Evolutionary conservation across 1,140 invertebrate genomes (phyloP).

Genomic region (Calliopsis andreniformis): DNA sequence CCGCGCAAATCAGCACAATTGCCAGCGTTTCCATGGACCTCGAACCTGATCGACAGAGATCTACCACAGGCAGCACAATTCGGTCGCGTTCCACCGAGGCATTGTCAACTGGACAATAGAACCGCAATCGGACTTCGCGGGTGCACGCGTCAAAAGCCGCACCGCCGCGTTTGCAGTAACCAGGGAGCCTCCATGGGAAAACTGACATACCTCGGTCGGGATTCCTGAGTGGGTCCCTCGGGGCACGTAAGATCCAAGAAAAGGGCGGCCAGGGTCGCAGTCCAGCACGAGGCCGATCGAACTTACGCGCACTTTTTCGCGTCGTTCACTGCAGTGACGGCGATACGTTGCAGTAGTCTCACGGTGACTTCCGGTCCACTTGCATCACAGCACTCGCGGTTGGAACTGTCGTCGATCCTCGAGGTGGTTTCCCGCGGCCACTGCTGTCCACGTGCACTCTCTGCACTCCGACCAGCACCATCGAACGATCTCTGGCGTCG

Average conservation of each 20-base stretch:
- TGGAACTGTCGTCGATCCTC: background rate
- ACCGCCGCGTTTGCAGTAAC: background rate
- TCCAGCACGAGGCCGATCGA: slow-evolving; percentile 2
- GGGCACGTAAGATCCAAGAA: slow-evolving; percentile 20
- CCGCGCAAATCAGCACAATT: too few species aligned
- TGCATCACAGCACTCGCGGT: slow-evolving; percentile 15
- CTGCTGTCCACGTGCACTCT: slow-evolving; percentile 25
- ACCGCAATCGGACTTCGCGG: too few species aligned
- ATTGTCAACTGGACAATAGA: too few species aligned
- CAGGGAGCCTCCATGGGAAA: background rate
- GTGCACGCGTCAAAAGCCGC: too few species aligned
- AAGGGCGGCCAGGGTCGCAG: background rate
- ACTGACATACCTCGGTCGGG: background rate
- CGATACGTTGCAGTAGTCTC: slow-evolving; percentile 54
- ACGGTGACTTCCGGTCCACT: slow-evolving; percentile 20
- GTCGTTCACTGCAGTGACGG: slow-evolving; percentile 57
- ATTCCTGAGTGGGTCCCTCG: background rate
- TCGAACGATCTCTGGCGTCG: slow-evolving; percentile 14
- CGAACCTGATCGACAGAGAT: too few species aligned
- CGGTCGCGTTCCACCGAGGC: too few species aligned
- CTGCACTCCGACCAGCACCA: slow-evolving; percentile 19
- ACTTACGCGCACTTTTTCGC: slow-evolving; percentile 61
- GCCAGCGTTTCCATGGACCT: too few species aligned
- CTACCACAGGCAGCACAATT: too few species aligned
- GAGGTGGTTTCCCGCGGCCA: background rate